Percentiles rank a stretch among this genome's conserved stretches.
Evolutionary conservation across 1,140 invertebrate species (phyloP).

Genomic region (Uloborus diversus): DNA sequence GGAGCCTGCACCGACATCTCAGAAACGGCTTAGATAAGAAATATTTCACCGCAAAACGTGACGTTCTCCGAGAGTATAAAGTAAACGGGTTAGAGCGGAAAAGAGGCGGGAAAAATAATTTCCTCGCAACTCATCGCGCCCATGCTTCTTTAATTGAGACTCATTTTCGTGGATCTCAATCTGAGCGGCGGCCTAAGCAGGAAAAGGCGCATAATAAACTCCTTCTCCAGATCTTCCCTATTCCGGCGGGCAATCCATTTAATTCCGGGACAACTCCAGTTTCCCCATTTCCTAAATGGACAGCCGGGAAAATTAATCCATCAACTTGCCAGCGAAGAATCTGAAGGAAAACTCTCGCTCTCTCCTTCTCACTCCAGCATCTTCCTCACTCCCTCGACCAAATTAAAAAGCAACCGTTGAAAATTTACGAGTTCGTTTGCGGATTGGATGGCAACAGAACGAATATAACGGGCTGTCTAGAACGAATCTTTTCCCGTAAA

Average conservation of each 20-base stretch:
- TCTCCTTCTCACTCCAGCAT: background rate
- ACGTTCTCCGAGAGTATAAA: no score
- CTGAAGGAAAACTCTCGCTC: constrained; percentile 39
- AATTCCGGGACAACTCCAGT: constrained; percentile 40
- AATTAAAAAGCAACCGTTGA: constrained; percentile 47
- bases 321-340: constrained; percentile 7
- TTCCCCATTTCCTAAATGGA: constrained; percentile 47
- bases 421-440: constrained; percentile 41
- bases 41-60: no score
- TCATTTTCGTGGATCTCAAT: no score
- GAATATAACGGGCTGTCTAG: no score
- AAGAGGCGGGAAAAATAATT: no score
- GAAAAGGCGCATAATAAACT: background rate
- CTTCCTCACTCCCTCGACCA: background rate
- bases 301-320: constrained; percentile 52
- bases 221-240: constrained; percentile 5
- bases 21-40: no score
- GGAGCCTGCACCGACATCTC: no score
- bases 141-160: no score
- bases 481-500: no score
- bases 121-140: no score
- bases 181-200: constrained; percentile 1
- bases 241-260: constrained; percentile 36
- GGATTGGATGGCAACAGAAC: constrained; percentile 33
- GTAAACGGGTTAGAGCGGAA: no score